Evolutionary conservation across 1,140 invertebrate genomes (phyloP), one percentile per base, ranked within the genome.

Genomic region (Antheraea pernyi): DNA sequence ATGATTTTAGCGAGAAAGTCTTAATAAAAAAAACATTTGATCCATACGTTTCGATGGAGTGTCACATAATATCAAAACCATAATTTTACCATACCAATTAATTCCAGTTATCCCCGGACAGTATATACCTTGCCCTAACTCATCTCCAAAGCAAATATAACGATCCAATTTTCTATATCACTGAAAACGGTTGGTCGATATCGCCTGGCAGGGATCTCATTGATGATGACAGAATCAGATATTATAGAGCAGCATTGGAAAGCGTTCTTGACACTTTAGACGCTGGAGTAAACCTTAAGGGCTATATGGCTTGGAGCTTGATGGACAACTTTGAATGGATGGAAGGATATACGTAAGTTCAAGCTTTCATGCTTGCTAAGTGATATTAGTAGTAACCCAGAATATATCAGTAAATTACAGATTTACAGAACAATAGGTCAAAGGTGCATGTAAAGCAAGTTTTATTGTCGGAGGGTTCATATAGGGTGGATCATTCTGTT

Each of bases 261-360:
- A 39, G 93, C 94, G 79, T 94, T 89, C 74, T 97, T 95, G 89
- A 96, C 94, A 19, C 78, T 95, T 4, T 95, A 94, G 81, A 93
- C 93, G 67, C 95, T 96, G 30, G 94, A 95, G 83, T 97, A 95
- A 83, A 42, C 84, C 94, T 82, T 88, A 95, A 0, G 77, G 94
- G 36, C 0, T 88, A 85, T 19, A 84, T 84, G 63, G 77, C 79
- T 8, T 86, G 84, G 84, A 86, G 83, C 65, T 59, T 88, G 19
- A 77, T 88, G 80, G 85, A 88, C 53, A 88, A 86, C 67, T 77
- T 83, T 7, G 85, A 93, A 94, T 82, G 94, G 93, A 30, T 93
- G 95, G 78, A 95, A 91, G 58, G 94, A 93, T 30, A 97, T 42
- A 78, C 71, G 84, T 88, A 71, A 81, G 83, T 65, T 9, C 39